Base-by-base conservation (phyloP, 2,888 invertebrate genomes). In the Ectropis crepuscularia region DNA sequence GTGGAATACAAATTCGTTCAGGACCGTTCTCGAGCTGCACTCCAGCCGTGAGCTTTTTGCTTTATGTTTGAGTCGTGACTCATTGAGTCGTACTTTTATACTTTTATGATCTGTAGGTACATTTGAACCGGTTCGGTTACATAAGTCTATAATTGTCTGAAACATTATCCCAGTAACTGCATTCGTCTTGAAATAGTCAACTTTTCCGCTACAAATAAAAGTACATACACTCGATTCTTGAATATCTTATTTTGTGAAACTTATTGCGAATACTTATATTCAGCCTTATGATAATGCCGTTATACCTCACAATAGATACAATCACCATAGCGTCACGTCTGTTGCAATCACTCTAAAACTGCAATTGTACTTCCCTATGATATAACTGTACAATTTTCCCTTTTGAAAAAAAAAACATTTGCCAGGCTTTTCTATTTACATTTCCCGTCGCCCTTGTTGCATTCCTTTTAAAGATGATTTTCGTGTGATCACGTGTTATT, bases 241-340 rank as follows among this genome's bases (percentile, higher is more conserved):
- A 47, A 43, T 46, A 53, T 69, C 69, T 63, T 67, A 69, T 74
- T 74, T 77, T 77, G 80, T 78, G 83, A 76, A 80, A 80, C 80
- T 69, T 83, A 86, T 85, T 82, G 81, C 75, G 58, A 70, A 70
- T 74, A 73, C 74, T 73, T 77, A 28, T 28, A n/a, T n/a, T n/a
- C n/a, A 45, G 42, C 53, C 43, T 28, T 45, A 47, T 53, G 58
- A 58, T 58, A 62, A n/a, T 55, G 37, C 53, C 12, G 11, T 49
- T 58, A 54, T 47, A 7, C 43, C 46, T 59, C 71, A 85, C 86
- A 86, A 87, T 84, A 84, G 83, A 83, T 72, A 85, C 88, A 87
- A 82, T 82, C 68, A 64, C 48, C 69, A 79, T 79, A 78, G 74
- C 74, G 75, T 80, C 16, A 28, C 16, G 81, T 81, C 81, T 47